Evolutionary conservation across 1,140 invertebrate species (phyloP), one percentile per base, ranked within the genome.

Genomic region (Zaprionus ghesquierei): DNA sequence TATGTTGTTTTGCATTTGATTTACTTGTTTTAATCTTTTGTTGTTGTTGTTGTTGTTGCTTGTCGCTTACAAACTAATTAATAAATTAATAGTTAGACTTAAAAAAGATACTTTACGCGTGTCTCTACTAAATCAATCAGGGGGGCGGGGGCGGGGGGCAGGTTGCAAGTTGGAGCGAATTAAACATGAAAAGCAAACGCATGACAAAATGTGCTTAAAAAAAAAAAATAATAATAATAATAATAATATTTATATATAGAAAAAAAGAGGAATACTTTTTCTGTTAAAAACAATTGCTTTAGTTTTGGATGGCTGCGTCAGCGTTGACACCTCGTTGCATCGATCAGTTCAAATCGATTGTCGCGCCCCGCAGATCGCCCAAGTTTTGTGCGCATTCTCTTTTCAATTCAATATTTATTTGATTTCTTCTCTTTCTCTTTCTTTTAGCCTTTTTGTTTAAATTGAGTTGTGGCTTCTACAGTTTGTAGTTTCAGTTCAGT

Each of bases 81-180:
- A 89, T 89, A 89, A 89, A 89, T 89, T 89, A 89, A 85, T 89
- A 89, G 70, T 89, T 89, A 89, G 58, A 75, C 84, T 89, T 89
- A 89, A 72, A 84, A 77, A 66, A 73, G 51, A 60, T 53, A 56
- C 85, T 84, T 84, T 89, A 80, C 64, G 71, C 49, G 73, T 79
- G 41, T 46, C 41, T 46, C 41, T 46, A 46, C 79, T 62, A 84
- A 85, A 73, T 89, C 63, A 84, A 79, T 84, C 66, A 89, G 74
- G 71, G 56, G 54, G 61, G 41, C 58, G 51, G 75, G 62, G 59
- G 58, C n/a, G n/a, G n/a, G n/a, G n/a, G n/a, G n/a, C n/a, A n/a
- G n/a, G n/a, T n/a, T n/a, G n/a, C n/a, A n/a, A n/a, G n/a, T n/a
- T n/a, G n/a, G 33, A 65, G 51, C 51, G 65, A 59, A 68, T 69